Conservation (phyloP, 1,140 invertebrate species). For the Pemphigus obesinymphae region DNA sequence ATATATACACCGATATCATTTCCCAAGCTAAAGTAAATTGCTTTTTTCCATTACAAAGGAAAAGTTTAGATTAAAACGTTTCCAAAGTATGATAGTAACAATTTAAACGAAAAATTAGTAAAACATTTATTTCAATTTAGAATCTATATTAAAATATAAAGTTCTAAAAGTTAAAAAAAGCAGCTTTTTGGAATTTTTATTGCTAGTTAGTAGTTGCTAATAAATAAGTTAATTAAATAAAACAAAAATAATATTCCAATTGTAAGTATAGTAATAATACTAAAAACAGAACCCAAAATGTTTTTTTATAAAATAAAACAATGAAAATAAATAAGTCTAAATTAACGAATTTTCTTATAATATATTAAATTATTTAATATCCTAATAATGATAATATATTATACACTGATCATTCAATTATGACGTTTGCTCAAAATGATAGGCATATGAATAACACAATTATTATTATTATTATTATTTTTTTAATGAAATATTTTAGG, state of each 20-base stretch:
- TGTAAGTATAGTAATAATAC: background rate
- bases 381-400: too few relatives aligned
- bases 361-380: too few relatives aligned
- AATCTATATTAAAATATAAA: background rate
- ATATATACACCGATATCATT: background rate
- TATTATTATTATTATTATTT: too few relatives aligned
- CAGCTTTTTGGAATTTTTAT: background rate
- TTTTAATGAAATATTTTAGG: too few relatives aligned
- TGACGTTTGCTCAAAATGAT: too few relatives aligned
- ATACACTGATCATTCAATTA: too few relatives aligned
- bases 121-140: background rate
- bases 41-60: background rate
- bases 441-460: too few relatives aligned
- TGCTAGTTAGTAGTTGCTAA: background rate
- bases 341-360: too few relatives aligned
- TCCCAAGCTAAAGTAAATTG: background rate
- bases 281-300: too few relatives aligned
- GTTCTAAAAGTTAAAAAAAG: background rate
- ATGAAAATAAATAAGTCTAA: too few relatives aligned
- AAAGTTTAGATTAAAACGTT: conserved; percentile 22
- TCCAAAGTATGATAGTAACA: background rate
- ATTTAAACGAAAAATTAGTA: conserved; percentile 17
- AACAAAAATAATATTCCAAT: background rate
- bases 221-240: background rate
- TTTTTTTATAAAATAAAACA: too few relatives aligned